Percentiles rank a stretch among this genome's conserved stretches.
phyloP scores from a whole-genome alignment of 2,797 vertebrate species.

The Eurystomus glaucurus region DNA sequence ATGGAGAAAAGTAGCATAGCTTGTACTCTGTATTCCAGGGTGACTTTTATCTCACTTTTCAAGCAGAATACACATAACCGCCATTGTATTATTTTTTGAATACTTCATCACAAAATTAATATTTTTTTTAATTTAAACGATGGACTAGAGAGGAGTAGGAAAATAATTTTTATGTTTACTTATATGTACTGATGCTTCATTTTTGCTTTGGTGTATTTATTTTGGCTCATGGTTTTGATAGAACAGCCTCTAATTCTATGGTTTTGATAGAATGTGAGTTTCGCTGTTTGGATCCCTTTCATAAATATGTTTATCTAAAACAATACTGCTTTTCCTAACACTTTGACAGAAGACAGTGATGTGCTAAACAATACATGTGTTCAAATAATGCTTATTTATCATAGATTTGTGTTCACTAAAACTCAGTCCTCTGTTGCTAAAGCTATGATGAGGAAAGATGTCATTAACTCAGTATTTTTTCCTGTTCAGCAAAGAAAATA shows the following conservation, averaged over 20 bases:
- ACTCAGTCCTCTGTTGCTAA: background rate
- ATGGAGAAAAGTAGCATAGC: background rate
- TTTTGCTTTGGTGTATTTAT: background rate
- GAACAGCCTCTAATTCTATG: background rate
- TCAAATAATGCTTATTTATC: background rate
- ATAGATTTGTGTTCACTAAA: background rate
- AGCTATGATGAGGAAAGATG: background rate
- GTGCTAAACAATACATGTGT: background rate
- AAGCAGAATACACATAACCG: background rate
- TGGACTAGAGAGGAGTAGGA: background rate
- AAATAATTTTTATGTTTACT: background rate
- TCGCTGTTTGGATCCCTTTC: background rate
- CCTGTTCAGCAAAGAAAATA: background rate
- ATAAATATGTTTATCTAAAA: background rate
- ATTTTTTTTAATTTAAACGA: background rate
- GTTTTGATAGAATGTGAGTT: background rate
- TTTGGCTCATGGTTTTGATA: background rate
- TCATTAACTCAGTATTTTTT: background rate
- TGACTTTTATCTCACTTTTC: background rate
- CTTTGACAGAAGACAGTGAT: background rate
- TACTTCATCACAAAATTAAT: background rate
- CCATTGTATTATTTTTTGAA: background rate
- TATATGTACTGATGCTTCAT: background rate
- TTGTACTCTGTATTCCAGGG: background rate
- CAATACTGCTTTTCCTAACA: background rate